Evolutionary conservation across 2,888 invertebrate species (phyloP).

Genomic region (Brachypalpus laphriformis): DNA sequence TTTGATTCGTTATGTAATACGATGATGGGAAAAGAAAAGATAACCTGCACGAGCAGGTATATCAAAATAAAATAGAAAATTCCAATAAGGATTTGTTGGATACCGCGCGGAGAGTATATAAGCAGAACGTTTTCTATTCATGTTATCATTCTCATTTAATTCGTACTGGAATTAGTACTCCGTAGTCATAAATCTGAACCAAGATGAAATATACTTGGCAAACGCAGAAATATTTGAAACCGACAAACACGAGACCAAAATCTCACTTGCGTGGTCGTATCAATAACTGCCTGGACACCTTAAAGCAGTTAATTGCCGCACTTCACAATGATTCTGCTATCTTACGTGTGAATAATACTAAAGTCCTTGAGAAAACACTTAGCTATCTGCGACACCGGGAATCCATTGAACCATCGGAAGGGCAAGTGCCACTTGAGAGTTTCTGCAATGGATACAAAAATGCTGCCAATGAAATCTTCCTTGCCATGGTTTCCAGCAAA

Average conservation of each 20-base stretch:
- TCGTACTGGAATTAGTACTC: not conserved
- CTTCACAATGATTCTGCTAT: conserved; percentile 92
- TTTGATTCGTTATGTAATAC: conserved; percentile 1
- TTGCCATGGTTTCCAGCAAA: conserved; percentile 91
- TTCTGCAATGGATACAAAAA: conserved; percentile 94
- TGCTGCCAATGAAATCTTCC: conserved; percentile 93
- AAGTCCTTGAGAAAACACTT: conserved; percentile 93
- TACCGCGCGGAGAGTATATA: not conserved
- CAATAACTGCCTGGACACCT: conserved; percentile 93
- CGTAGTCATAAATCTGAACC: not conserved
- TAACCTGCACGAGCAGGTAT: conserved; percentile 13
- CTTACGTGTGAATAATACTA: conserved; percentile 93
- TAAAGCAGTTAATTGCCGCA: conserved; percentile 92
- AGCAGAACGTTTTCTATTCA: not conserved
- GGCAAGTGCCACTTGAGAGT: conserved; percentile 84
- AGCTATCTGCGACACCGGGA: conserved; percentile 80
- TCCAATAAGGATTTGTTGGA: not conserved
- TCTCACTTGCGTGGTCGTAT: conserved; percentile 88
- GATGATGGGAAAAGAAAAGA: not conserved
- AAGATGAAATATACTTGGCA: conserved; percentile 84
- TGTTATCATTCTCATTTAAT: not conserved
- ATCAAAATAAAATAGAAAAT: not conserved
- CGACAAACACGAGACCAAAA: conserved; percentile 95
- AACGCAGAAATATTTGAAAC: conserved; percentile 95
- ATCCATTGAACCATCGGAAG: conserved; percentile 78